A percentile compares a stretch with the other conserved stretches of the same genome.
phyloP scores from a whole-genome alignment of 1,140 invertebrate genomes.

The Episyrphus balteatus region DNA sequence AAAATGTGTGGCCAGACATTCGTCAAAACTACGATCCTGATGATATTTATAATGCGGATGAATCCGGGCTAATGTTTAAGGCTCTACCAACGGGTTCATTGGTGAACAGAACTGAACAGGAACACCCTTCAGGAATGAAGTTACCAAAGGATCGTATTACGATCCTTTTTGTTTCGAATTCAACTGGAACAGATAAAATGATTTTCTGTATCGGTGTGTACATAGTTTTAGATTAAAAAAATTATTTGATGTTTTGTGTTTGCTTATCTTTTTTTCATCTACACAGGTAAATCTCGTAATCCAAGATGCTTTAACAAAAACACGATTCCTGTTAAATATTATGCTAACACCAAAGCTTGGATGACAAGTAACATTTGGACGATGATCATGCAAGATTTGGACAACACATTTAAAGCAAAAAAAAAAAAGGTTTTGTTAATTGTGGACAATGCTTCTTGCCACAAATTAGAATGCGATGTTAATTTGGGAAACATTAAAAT shows the following conservation, averaged over 20 bases:
- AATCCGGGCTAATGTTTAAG: neutral
- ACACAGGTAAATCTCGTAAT: neutral
- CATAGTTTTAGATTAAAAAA: too few species aligned
- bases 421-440: neutral
- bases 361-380: too few species aligned
- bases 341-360: neutral
- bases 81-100: neutral
- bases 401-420: neutral
- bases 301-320: neutral
- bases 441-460: neutral
- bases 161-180: neutral
- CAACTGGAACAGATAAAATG: neutral
- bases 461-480: neutral
- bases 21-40: neutral
- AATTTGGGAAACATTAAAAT: neutral
- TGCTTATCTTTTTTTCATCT: neutral
- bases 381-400: neutral
- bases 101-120: neutral
- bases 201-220: neutral
- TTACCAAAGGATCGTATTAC: neutral
- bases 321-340: neutral
- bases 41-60: neutral
- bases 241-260: too few species aligned
- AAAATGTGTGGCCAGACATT: neutral
- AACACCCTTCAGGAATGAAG: neutral